Evolutionary conservation across 1,140 invertebrate species (phyloP), one percentile per base, ranked within the genome.

Genomic region (Vanessa tameamea): DNA sequence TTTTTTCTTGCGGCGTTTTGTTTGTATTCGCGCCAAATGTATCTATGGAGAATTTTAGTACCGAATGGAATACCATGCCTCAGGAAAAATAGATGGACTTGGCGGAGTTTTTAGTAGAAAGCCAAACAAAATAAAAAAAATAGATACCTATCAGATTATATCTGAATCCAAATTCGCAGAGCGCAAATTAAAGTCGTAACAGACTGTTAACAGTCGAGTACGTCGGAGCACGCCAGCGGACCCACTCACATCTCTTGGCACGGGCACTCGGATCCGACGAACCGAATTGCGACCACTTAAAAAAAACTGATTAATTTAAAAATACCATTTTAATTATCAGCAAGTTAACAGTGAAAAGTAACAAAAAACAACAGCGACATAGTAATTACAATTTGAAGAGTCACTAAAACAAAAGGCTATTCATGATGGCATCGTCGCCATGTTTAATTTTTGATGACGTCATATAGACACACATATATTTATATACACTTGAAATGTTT

Each of bases 281-380:
- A 61, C 26, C 57, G 57, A 15, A 61, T 31, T 61, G 14, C 57
- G 7, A 61, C 57, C 57, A 61, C 57, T 61, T n/a, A 0, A 31
- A 61, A 61, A 61, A 61, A 13, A 31, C 57, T 61, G 23, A 61
- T 61, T 61, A 61, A 61, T 61, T 61, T 37, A 37, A 61, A 57
- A 57, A 57, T 23, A 23, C 53, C 2, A 12, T 57, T 57, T 57
- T 57, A 57, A 57, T 57, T 57, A 57, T 57, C 53, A 57, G 15
- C 16, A 16, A 9, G 20, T 43, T 43, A 43, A 43, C 37, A 43
- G 37, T 43, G 37, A 12, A 23, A 23, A 23, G n/a, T 53, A 20
- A 53, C 51, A 16, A 53, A 43, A 43, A 43, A 43, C 37, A 9
- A 11, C 37, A 43, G 37, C 9, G 37, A 43, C 0, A 43, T 43